Evolutionary conservation across 2,888 invertebrate genomes (phyloP).

Genomic region (Drosophila parthenogenetica): DNA sequence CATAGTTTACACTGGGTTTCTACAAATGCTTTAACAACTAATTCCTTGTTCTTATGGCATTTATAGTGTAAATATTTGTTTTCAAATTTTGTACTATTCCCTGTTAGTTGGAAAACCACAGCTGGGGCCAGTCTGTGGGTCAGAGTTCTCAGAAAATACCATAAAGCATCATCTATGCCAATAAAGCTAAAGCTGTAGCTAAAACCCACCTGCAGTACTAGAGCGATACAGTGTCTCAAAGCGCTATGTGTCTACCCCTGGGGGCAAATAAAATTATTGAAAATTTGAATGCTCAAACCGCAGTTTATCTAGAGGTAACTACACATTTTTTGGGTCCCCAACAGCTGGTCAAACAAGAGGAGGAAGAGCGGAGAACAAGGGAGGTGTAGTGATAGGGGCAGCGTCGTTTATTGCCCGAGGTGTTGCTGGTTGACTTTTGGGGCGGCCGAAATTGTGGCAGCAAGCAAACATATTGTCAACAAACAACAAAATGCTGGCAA

Average conservation of each 20-base stretch:
- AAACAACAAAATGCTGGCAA: conserved; percentile 48
- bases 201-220: conserved; percentile 49
- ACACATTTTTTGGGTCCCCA: conserved; percentile 25
- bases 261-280: conserved; percentile 40
- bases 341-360: conserved; percentile 57
- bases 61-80: conserved; percentile 29
- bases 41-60: conserved; percentile 24
- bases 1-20: conserved; percentile 5
- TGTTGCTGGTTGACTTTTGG: conserved; percentile 53
- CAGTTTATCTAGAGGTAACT: conserved; percentile 56
- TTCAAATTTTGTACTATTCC: conserved; percentile 6
- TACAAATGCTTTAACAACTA: conserved; percentile 24
- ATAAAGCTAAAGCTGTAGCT: conserved; percentile 17
- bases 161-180: conserved; percentile 38
- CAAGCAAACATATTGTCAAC: conserved; percentile 66
- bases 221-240: conserved; percentile 24
- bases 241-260: conserved; percentile 8
- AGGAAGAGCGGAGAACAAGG: neutral
- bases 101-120: conserved; percentile 19
- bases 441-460: conserved; percentile 59
- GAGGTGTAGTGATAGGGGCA: neutral
- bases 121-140: conserved; percentile 26
- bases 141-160: conserved; percentile 30
- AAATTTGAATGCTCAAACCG: conserved; percentile 56
- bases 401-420: conserved; percentile 43